Percentiles rank a stretch among this genome's conserved stretches.
phyloP scores from a whole-genome alignment of 1,140 invertebrate species.

The Aphis gossypii region DNA sequence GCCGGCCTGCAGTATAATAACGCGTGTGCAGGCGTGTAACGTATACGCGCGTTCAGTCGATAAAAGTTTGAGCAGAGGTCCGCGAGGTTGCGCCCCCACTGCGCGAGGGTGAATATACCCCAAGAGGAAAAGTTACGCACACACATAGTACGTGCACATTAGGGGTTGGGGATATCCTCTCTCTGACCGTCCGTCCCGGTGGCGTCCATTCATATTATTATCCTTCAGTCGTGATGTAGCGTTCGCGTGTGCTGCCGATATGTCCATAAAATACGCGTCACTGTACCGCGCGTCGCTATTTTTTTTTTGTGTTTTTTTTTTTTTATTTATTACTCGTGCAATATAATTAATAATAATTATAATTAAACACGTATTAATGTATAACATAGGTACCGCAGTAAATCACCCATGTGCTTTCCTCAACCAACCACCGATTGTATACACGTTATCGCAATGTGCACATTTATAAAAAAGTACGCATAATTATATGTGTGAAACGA shows the following conservation, averaged over 20 bases:
- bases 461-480: not conserved
- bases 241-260: constrained; percentile 29
- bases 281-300: too few relatives aligned
- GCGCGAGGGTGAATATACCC: constrained; percentile 37
- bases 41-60: not conserved
- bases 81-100: constrained; percentile 23
- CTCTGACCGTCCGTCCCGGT: not conserved
- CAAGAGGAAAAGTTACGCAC: constrained; percentile 31
- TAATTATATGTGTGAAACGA: not conserved
- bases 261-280: not conserved
- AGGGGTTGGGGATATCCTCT: constrained; percentile 27
- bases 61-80: constrained; percentile 38
- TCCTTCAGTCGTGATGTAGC: constrained; percentile 2
- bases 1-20: not conserved
- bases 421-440: not conserved
- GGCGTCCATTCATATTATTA: not conserved
- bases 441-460: not conserved
- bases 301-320: not conserved
- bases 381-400: not conserved
- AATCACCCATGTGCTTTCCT: not conserved
- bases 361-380: not conserved
- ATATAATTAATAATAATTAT: not conserved
- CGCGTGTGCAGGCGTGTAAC: not conserved
- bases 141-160: not conserved
- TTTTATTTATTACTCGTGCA: not conserved